Evolutionary conservation across 2,888 invertebrate genomes (phyloP).

Genomic region (Eupithecia vulgata): DNA sequence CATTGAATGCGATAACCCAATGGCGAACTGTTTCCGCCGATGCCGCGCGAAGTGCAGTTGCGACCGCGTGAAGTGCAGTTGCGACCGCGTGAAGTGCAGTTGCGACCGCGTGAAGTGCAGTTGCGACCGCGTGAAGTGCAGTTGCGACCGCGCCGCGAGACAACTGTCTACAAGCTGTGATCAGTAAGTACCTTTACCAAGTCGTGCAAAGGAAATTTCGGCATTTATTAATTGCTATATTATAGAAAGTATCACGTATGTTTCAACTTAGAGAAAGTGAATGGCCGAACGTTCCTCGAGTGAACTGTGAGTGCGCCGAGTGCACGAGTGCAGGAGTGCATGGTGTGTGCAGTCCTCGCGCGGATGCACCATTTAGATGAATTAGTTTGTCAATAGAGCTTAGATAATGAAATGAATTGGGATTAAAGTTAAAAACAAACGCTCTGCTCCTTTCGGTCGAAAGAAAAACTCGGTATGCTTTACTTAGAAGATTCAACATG

Average conservation of each 20-base stretch:
- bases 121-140: too few relatives aligned
- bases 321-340: not conserved
- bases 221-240: not conserved
- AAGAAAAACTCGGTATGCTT: too few relatives aligned
- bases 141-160: not conserved
- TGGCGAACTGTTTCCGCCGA: conserved; percentile 27
- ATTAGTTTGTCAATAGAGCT: too few relatives aligned
- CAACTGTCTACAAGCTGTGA: not conserved
- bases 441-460: too few relatives aligned
- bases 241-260: not conserved
- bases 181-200: not conserved
- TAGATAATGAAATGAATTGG: too few relatives aligned
- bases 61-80: too few relatives aligned
- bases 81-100: too few relatives aligned
- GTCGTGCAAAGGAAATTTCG: not conserved
- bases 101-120: too few relatives aligned
- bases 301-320: not conserved
- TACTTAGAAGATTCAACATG: too few relatives aligned
- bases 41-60: not conserved
- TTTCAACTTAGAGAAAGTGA: not conserved
- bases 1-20: conserved; percentile 35
- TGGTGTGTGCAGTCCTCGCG: not conserved
- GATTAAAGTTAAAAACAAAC: too few relatives aligned
- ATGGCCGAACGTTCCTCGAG: not conserved
- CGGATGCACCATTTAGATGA: not conserved